Evolutionary conservation across 1,140 invertebrate species (phyloP).

Genomic region (Bradysia coprophila): DNA sequence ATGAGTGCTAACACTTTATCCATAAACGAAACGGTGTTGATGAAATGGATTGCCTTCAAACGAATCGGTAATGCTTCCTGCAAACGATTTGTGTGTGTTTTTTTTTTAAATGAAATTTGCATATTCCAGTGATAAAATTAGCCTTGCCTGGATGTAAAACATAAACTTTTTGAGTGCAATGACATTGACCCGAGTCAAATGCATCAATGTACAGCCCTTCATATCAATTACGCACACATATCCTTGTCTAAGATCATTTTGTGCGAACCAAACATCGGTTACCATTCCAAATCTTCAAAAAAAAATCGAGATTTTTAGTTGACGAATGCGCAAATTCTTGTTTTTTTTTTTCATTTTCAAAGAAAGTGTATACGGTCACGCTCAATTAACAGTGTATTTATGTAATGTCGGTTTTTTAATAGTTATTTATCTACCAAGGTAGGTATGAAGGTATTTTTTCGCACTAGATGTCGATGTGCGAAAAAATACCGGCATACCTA

Average conservation of each 20-base stretch:
- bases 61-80: conserved; percentile 16
- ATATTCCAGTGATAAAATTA: no score
- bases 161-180: conserved; percentile 39
- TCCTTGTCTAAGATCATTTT: conserved; percentile 32
- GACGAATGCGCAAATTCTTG: no score
- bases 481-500: no score
- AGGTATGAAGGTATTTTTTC: no score
- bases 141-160: conserved; percentile 37
- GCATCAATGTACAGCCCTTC: conserved; percentile 30
- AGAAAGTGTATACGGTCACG: no score
- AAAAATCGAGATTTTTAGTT: conserved; percentile 11
- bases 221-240: conserved; percentile 40
- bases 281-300: conserved; percentile 31
- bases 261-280: conserved; percentile 31
- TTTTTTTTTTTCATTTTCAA: no score
- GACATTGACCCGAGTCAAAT: conserved; percentile 34
- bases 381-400: no score
- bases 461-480: no score
- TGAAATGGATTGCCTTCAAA: conserved; percentile 42
- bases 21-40: conserved; percentile 44
- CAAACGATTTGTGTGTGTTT: no score
- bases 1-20: conserved; percentile 44
- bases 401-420: no score
- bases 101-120: no score
- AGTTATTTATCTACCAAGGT: no score